Percentiles rank a stretch among this genome's conserved stretches.
Evolutionary conservation across 2,888 invertebrate species (phyloP).

Genomic region (Blastobasis adustella): DNA sequence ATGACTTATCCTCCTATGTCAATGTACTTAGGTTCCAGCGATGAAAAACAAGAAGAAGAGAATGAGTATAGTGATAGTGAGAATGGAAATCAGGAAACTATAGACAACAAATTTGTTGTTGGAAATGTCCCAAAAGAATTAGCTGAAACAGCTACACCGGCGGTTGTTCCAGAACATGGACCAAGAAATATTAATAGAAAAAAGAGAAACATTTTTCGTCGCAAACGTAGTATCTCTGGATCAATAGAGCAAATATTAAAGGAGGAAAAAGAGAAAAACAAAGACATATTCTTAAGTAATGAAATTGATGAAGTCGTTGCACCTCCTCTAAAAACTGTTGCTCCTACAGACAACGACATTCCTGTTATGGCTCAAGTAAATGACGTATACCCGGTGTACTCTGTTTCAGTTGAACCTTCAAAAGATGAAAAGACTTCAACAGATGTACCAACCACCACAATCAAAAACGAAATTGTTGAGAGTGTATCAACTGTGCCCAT

Average conservation of each 20-base stretch:
- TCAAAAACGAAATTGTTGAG: constrained; percentile 44
- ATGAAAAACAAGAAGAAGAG: constrained; percentile 42
- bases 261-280: constrained; percentile 49
- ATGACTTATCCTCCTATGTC: constrained; percentile 61
- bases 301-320: constrained; percentile 61
- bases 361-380: constrained; percentile 26
- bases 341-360: constrained; percentile 25
- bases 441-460: constrained; percentile 16
- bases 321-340: constrained; percentile 30
- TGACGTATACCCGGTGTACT: constrained; percentile 40
- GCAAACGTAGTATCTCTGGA: constrained; percentile 45
- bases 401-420: constrained; percentile 31
- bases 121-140: constrained; percentile 78
- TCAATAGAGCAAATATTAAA: constrained; percentile 58
- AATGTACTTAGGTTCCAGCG: constrained; percentile 63
- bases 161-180: constrained; percentile 79
- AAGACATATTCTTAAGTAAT: constrained; percentile 61
- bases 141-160: constrained; percentile 69
- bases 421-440: constrained; percentile 24
- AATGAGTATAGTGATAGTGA: constrained; percentile 40
- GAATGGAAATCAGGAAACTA: constrained; percentile 29
- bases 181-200: constrained; percentile 65
- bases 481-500: constrained; percentile 59
- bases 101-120: constrained; percentile 77
- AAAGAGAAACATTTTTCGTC: constrained; percentile 24